Conservation (phyloP, 2,888 invertebrate species). For the Rhagium mordax region DNA sequence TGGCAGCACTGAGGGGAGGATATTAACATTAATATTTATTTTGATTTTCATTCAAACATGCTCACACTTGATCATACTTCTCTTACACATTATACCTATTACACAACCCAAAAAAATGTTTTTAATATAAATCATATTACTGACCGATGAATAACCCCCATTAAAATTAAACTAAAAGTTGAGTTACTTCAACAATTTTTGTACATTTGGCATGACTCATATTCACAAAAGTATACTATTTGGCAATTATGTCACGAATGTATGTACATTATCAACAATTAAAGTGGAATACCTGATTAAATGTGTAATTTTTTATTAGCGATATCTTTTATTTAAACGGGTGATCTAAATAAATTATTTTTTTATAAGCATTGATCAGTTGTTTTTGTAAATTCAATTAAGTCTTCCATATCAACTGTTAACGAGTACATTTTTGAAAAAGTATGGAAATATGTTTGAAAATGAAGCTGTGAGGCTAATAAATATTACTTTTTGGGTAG, state of each 20-base stretch:
- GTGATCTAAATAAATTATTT: no score
- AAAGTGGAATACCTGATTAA: no score
- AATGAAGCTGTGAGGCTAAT: not conserved
- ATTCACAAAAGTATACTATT: not conserved
- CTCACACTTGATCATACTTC: slow-evolving; percentile 28
- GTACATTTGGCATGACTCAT: not conserved
- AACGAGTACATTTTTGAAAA: not conserved
- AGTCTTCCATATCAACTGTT: not conserved
- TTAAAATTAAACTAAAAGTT: not conserved
- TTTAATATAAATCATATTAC: not conserved
- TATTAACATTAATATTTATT: slow-evolving; percentile 12
- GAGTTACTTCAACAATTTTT: not conserved
- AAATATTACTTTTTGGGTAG: slow-evolving; percentile 5
- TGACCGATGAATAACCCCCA: not conserved
- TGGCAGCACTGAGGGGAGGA: slow-evolving; percentile 33
- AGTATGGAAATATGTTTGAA: not conserved
- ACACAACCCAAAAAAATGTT: not conserved
- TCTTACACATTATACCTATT: not conserved
- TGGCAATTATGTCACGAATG: no score
- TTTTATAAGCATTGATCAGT: no score
- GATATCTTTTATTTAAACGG: no score
- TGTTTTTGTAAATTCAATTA: no score
- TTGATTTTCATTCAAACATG: slow-evolving; percentile 31
- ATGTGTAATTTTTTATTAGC: no score
- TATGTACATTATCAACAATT: no score